Evolutionary conservation across 2,888 invertebrate species (phyloP).

Genomic region (Eudemis profundana): DNA sequence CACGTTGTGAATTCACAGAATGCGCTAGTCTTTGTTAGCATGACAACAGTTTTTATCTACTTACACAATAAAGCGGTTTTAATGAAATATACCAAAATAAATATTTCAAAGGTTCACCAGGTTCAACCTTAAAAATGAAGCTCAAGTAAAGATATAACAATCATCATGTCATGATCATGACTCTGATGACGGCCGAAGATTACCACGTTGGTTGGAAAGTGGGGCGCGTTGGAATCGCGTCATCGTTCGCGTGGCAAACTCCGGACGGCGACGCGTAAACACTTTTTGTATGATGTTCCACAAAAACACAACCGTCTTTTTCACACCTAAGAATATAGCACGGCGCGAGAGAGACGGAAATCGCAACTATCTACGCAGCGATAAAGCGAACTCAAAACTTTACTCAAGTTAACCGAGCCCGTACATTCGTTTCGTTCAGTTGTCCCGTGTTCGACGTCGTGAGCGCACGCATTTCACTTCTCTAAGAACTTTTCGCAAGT

Average conservation of each 20-base stretch:
- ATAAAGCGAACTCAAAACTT: slow-evolving; percentile 66
- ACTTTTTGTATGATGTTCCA: slow-evolving; percentile 45
- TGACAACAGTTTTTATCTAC: too few relatives aligned
- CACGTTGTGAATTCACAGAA: too few relatives aligned
- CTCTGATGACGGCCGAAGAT: slow-evolving; percentile 29
- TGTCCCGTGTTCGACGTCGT: slow-evolving; percentile 57
- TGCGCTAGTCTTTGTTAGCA: too few relatives aligned
- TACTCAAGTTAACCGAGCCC: slow-evolving; percentile 67
- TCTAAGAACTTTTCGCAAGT: slow-evolving; percentile 77
- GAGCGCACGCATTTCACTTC: slow-evolving; percentile 59
- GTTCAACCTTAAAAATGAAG: neutral
- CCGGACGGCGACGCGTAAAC: slow-evolving; percentile 65
- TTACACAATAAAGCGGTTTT: too few relatives aligned
- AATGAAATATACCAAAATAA: too few relatives aligned
- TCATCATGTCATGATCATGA: slow-evolving; percentile 31
- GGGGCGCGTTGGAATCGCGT: slow-evolving; percentile 69
- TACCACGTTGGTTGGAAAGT: slow-evolving; percentile 58
- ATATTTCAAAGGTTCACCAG: too few relatives aligned
- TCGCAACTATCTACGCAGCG: slow-evolving; percentile 43
- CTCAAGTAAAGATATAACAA: slow-evolving; percentile 22
- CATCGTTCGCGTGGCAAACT: slow-evolving; percentile 74
- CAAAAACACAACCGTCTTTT: slow-evolving; percentile 55
- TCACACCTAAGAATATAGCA: slow-evolving; percentile 49
- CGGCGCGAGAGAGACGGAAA: slow-evolving; percentile 52
- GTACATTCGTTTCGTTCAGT: slow-evolving; percentile 65